A percentile compares a stretch with the other conserved stretches of the same genome.
These are phyloP conservation scores for Hemithea aestivaria DNA, from an alignment of 2,888 invertebrate species.

Conservation along the genomic window DNA sequence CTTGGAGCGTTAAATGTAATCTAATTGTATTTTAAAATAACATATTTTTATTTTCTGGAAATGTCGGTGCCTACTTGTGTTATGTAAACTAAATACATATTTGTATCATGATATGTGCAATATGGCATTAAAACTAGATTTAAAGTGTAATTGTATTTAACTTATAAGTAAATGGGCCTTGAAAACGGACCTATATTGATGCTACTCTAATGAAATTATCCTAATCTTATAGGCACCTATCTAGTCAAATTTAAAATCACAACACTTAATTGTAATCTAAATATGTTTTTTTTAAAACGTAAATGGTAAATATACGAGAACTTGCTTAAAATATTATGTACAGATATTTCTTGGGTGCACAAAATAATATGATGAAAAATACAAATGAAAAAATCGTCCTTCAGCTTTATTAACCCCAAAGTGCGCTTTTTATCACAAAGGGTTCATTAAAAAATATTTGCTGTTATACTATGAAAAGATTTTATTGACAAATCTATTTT, in stretches of 20 bases:
- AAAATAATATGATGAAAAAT: too few relatives aligned
- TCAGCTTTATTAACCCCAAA: neutral
- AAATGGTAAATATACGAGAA: constrained; percentile 7
- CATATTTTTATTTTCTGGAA: constrained; percentile 12
- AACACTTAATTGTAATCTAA: constrained; percentile 37
- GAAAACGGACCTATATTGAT: constrained; percentile 17
- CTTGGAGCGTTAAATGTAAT: neutral
- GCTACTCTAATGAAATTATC: constrained; percentile 25
- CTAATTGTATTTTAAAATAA: neutral
- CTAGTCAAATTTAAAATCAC: constrained; percentile 69
- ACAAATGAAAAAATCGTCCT: too few relatives aligned
- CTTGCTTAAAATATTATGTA: neutral
- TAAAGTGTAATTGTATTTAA: constrained; percentile 1
- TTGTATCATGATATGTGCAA: constrained; percentile 1
- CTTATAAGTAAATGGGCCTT: constrained; percentile 9
- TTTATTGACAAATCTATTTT: constrained; percentile 76
- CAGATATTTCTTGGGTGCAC: too few relatives aligned
- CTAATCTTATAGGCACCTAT: constrained; percentile 55
- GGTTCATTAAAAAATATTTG: constrained; percentile 28
- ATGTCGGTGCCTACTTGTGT: constrained; percentile 9
- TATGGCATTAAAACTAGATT: too few relatives aligned
- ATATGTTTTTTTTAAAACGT: constrained; percentile 35
- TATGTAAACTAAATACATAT: too few relatives aligned
- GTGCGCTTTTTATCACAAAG: neutral
- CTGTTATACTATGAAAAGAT: constrained; percentile 67